Evolutionary conservation across 2,888 invertebrate species (phyloP), one percentile per base, ranked within the genome.

Genomic region (Epistrophe grossulariae): DNA sequence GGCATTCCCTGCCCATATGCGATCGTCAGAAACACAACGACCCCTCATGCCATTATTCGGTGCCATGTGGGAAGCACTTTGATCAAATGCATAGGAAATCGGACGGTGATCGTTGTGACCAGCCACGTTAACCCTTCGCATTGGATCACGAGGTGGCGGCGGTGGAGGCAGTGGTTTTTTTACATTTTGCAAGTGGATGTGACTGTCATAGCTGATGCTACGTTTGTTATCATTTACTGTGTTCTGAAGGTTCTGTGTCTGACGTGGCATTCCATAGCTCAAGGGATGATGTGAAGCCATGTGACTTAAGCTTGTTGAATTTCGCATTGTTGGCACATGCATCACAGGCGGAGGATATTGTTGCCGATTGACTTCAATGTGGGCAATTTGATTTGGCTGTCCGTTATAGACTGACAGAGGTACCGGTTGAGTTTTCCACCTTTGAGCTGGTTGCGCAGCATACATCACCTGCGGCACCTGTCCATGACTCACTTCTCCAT

Each of bases 61-160:
- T 0, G 85, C 80, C 8, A 72, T 79, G 0, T 89, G 79, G 7
- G 89, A 40, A 0, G 89, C 88, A 13, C 73, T 89, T 55, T 91
- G 91, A 83, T 94, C 94, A 79, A 94, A 94, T 50, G 94, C 94
- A 83, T 94, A 94, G 0, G 94, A 94, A 45, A 94, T 92, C 0
- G 94, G 95, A 73, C 94, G 92, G 74, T 89, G 89, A 88, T 91
- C 93, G 4, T 89, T 89, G 17, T 89, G 88, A 4, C 87, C 89
- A 1, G 89, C 93, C n/a, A 93, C 92, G 79, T 94, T 93, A n/a
- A 94, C 93, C 76, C 93, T 90, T 81, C 95, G 94, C 89, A 94
- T 94, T 88, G 96, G 96, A 92, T 96, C 96, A 89, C 96, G 93
- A n/a, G 97, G 97, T 0, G 97, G 97, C 38, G 97, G 97, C 5